phyloP scores from a whole-genome alignment of 2,888 invertebrate species.

The Petrolisthes cinctipes region DNA sequence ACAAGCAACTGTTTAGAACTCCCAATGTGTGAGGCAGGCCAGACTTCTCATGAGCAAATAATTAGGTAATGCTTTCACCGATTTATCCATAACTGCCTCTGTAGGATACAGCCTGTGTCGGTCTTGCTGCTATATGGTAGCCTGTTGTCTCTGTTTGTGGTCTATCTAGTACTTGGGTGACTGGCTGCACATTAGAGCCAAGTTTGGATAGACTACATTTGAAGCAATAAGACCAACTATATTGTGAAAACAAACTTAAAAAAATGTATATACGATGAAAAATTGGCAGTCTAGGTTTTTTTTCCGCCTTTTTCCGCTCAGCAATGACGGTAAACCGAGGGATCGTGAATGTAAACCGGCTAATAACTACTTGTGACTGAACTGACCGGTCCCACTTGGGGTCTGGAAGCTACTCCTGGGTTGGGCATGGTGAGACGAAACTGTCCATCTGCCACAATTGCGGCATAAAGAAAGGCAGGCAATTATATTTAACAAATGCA shows the following conservation, averaged over 20 bases:
- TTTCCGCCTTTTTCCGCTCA: too few relatives aligned
- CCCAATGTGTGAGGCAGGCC: conserved; percentile 46
- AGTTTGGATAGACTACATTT: background rate
- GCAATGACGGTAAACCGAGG: too few relatives aligned
- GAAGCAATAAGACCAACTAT: too few relatives aligned
- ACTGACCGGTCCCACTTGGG: conserved; percentile 49
- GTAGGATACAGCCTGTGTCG: conserved; percentile 4
- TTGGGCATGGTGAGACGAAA: conserved; percentile 47
- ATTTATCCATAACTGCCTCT: background rate
- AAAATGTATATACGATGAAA: background rate
- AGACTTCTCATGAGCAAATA: conserved; percentile 17
- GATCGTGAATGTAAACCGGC: too few relatives aligned
- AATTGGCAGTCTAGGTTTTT: too few relatives aligned
- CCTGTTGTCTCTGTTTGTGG: too few relatives aligned
- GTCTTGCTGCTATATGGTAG: too few relatives aligned
- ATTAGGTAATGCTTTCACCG: background rate
- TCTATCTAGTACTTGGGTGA: background rate
- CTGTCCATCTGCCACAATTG: too few relatives aligned
- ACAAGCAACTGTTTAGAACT: conserved; percentile 38
- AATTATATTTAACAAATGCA: too few relatives aligned
- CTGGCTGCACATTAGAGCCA: background rate
- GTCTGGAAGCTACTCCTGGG: conserved; percentile 29
- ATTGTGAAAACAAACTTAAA: background rate
- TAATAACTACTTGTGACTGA: background rate
- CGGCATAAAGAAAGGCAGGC: too few relatives aligned